phyloP scores from a whole-genome alignment of 2,797 vertebrate genomes.

The Mormyrops attenuatus region DNA sequence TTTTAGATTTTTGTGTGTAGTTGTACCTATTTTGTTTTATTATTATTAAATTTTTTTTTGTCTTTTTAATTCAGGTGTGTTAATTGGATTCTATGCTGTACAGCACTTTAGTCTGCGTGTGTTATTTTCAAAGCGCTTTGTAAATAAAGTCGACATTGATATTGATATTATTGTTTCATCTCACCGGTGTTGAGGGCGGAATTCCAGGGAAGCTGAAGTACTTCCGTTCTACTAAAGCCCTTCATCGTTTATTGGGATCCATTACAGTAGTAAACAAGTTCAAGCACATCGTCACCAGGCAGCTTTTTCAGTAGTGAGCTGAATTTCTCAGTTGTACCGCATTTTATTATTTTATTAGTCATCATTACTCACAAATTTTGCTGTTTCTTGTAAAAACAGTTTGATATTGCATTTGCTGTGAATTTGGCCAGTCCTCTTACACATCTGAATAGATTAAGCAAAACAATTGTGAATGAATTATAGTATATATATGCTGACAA shows the following conservation, averaged over 20 bases:
- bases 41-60: neutral
- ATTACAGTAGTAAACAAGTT: neutral
- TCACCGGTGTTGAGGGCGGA: neutral
- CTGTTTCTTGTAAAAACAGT: neutral
- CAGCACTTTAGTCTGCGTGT: neutral
- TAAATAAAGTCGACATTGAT: neutral
- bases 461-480: neutral
- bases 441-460: neutral
- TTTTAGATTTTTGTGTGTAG: neutral
- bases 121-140: neutral
- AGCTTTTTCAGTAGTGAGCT: neutral
- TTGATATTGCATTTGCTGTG: neutral
- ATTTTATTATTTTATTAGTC: neutral
- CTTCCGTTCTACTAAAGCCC: neutral
- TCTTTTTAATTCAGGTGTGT: neutral
- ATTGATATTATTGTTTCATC: neutral
- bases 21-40: neutral
- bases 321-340: neutral
- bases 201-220: neutral
- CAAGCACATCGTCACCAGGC: neutral
- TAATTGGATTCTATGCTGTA: neutral
- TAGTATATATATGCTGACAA: neutral
- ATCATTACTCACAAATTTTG: neutral
- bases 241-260: neutral
- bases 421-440: neutral